Evolutionary conservation across 2,888 invertebrate genomes (phyloP), one percentile per base, ranked within the genome.

Genomic region (Morinoia aosen): DNA sequence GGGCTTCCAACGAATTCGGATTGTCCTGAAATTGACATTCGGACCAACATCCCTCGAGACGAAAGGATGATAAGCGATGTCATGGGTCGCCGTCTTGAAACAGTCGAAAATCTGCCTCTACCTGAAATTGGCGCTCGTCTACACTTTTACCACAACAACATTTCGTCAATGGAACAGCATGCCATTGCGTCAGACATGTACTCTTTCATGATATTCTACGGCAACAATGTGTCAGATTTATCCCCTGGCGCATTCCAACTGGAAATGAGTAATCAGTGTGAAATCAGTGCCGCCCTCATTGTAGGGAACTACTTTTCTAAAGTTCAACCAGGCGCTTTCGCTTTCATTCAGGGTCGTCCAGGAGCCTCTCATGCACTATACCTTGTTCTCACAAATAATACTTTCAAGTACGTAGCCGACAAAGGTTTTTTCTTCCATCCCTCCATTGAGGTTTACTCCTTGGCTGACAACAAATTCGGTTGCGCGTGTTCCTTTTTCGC

Each of bases 11-110:
- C 57, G 39, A 61, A 40, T 16, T 58, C 39, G 11, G 95, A 95
- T n/a, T 95, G 95, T 95, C 95, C 95, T 40, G 64, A 95, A 61
- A 95, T 95, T 19, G 95, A 95, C 64, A 58, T 95, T 64, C 61
- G 95, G 16, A 64, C 5, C 39, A 94, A 39, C 57, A 58, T 25
- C n/a, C 64, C 95, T 0, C 58, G 61, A 12, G 61, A 58, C 39
- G 64, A 95, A 25, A 64, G 58, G 58, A 95, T 61, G 95, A 94
- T 94, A 33, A 95, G 40, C 8, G 95, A 95, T 64, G 64, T 95
- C 61, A 58, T 64, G 58, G 40, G 48, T n/a, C 95, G 95, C 19
- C 58, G 40, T 40, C n/a, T 95, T 8, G 95, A 95, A 48, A 40
- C 61, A 1, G 93, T 93, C 56, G 61, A 95, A n/a, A 95, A 95